A percentile compares a stretch with the other conserved stretches of the same genome.
phyloP scores from a whole-genome alignment of 2,888 invertebrate species.

The Tipula helvola region DNA sequence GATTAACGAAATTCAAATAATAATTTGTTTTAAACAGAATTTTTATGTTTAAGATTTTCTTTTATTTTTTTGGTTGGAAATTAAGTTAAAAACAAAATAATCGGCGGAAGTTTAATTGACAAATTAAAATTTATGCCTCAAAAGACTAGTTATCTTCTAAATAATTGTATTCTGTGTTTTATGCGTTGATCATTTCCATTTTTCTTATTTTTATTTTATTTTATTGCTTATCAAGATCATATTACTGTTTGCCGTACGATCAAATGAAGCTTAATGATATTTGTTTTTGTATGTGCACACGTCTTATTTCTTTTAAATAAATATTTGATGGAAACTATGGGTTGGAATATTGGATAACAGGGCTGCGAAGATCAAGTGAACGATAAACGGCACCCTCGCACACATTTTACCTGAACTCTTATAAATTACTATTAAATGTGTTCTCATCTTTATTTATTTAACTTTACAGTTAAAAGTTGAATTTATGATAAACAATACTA shows the following conservation, averaged over 20 bases:
- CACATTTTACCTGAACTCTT: not conserved
- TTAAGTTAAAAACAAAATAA: not conserved
- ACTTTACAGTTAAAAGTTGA: not conserved
- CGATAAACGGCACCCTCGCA: not conserved
- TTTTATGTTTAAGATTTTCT: not conserved
- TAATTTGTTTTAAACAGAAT: not conserved
- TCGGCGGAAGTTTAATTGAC: slow-evolving; percentile 4
- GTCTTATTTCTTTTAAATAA: too few relatives aligned
- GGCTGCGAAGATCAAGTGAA: not conserved
- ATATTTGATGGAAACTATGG: not conserved
- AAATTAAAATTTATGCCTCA: not conserved
- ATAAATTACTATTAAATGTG: not conserved
- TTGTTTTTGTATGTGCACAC: too few relatives aligned
- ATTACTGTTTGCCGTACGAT: not conserved
- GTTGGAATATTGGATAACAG: not conserved
- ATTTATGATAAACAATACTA: not conserved
- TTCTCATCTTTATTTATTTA: not conserved
- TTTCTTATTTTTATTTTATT: not conserved
- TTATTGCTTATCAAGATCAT: not conserved
- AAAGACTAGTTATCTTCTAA: not conserved
- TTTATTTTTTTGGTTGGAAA: not conserved
- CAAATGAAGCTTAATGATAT: not conserved
- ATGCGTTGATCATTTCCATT: not conserved
- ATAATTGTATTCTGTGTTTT: not conserved
- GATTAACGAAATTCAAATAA: not conserved